phyloP scores from a whole-genome alignment of 2,888 invertebrate species.

The Macaria liturata region DNA sequence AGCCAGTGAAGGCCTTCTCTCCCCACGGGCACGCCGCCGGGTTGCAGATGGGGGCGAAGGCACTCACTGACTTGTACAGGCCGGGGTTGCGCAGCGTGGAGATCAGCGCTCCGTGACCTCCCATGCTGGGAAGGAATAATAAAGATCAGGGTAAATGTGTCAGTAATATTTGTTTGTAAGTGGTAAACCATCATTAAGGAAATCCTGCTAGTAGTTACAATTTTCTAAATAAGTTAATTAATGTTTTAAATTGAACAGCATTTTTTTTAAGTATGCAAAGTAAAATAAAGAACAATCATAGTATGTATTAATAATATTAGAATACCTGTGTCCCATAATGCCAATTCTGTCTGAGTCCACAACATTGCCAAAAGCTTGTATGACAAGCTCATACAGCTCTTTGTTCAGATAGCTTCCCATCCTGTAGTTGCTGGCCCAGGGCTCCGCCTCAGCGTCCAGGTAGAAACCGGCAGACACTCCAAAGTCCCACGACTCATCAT shows the following conservation, averaged over 20 bases:
- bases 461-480: slow-evolving; percentile 98
- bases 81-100: slow-evolving; percentile 96
- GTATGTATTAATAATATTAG: too few species aligned
- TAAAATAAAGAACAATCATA: too few species aligned
- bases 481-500: slow-evolving; percentile 96
- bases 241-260: too few species aligned
- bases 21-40: slow-evolving; percentile 95
- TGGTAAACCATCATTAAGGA: too few species aligned
- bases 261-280: too few species aligned
- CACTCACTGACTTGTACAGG: slow-evolving; percentile 93
- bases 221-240: too few species aligned
- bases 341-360: slow-evolving; percentile 84
- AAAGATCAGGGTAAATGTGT: background rate
- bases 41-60: slow-evolving; percentile 97
- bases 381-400: slow-evolving; percentile 90
- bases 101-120: slow-evolving; percentile 97
- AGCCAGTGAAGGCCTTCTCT: slow-evolving; percentile 91
- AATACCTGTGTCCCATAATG: slow-evolving; percentile 91
- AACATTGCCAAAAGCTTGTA: slow-evolving; percentile 86
- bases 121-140: slow-evolving; percentile 89
- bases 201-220: too few species aligned
- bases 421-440: slow-evolving; percentile 95
- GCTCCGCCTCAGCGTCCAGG: slow-evolving; percentile 94
- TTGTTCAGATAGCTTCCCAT: slow-evolving; percentile 98
- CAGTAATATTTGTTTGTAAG: background rate